Evolutionary conservation across 53 echinoderm and acorn worm genomes (phyloP), one percentile per base, ranked within the genome.

Genomic region (Apostichopus leukothele): DNA sequence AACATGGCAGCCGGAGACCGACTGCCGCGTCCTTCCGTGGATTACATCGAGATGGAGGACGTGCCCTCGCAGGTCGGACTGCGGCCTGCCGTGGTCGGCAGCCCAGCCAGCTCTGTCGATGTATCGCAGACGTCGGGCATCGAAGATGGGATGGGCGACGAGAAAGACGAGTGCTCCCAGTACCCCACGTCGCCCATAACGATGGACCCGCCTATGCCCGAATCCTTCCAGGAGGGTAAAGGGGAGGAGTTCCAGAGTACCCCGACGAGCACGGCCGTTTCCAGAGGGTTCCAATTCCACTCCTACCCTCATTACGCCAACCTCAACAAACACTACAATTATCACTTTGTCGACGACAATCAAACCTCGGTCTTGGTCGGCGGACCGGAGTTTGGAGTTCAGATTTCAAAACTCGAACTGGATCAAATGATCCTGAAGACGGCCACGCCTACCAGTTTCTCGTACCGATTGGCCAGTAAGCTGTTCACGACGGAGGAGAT

Each of bases 381-480:
- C 16, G 90, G 76, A 14, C 89, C 78, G 11, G 89, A 59, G 22
- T 79, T 86, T 78, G 78, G 73, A 7, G 79, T 89, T 4, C 23
- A 76, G 78, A 73, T 94, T 60, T n/a, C 88, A 21, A 81, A 83
- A 19, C 73, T 83, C 5, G 92, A 94, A 66, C 57, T 94, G n/a
- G 92, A 94, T 51, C 87, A 92, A 52, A 92, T 94, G 50, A 76
- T 94, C 20, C 88, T 87, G 50, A 94, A 94, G 78, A 91, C 94
- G 5, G 91, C 89, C 73, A 94, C 88, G 12, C 89, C 90, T 0
- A 60, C 91, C 5, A 89, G 91, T 80, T 94, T 88, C 76, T 92
- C 92, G 51, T 94, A 94, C 57, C 92, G 92, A 9, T 78, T 94
- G 74, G 90, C 94, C n/a, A 78, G 91, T 53, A 92, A 91, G 88